These are phyloP conservation scores for Drosophila ustulata DNA, from an alignment of 2,888 invertebrate species.

Conservation along the genomic window DNA sequence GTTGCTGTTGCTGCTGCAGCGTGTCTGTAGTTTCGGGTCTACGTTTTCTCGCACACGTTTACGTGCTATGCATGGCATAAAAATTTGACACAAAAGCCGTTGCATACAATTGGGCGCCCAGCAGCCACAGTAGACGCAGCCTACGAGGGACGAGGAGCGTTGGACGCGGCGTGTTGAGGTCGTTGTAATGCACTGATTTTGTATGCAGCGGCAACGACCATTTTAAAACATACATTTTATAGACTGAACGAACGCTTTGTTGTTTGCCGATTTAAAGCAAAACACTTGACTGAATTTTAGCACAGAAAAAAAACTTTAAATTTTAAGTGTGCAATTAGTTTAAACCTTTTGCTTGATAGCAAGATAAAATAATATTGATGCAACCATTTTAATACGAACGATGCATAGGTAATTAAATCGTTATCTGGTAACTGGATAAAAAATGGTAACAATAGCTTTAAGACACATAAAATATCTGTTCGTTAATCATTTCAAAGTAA, in stretches of 20 bases:
- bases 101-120: constrained; percentile 69
- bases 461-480: no score
- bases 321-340: no score
- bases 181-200: constrained; percentile 68
- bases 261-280: constrained; percentile 5
- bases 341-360: no score
- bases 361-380: no score
- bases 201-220: constrained; percentile 64
- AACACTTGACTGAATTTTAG: not conserved
- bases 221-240: constrained; percentile 49
- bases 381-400: no score
- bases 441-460: no score
- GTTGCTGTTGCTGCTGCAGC: constrained; percentile 37
- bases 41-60: constrained; percentile 74
- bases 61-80: constrained; percentile 77
- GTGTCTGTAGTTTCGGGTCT: constrained; percentile 68
- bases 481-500: no score
- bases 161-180: constrained; percentile 59
- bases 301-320: not conserved
- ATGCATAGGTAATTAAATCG: no score
- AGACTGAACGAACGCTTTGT: constrained; percentile 10
- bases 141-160: constrained; percentile 14
- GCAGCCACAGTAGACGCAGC: constrained; percentile 4
- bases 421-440: no score
- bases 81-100: constrained; percentile 78